Evolutionary conservation across 2,113 vertebrate genomes (phyloP).

Genomic region (Psilopsiagon aymara): DNA sequence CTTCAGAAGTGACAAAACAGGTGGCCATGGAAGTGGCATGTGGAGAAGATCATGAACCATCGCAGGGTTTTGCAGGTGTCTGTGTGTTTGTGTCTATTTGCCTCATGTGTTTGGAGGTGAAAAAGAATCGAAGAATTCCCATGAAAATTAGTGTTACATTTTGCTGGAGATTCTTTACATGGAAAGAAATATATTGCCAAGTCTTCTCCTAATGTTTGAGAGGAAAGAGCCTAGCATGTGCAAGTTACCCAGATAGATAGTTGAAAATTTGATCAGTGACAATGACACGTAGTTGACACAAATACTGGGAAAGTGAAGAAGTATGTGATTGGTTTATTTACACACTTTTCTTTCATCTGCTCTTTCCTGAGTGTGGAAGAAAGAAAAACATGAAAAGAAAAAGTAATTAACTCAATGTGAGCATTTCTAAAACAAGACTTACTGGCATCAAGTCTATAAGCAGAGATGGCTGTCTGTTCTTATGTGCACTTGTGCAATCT

Average conservation of each 20-base stretch:
- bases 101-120: not conserved
- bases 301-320: not conserved
- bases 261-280: not conserved
- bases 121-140: not conserved
- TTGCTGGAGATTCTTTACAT: not conserved
- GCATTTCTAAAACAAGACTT: not conserved
- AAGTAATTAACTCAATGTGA: not conserved
- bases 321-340: not conserved
- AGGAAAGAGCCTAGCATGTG: not conserved
- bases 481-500: not conserved
- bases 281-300: not conserved
- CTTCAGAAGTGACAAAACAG: not conserved
- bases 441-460: not conserved
- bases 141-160: not conserved
- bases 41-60: not conserved
- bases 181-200: not conserved
- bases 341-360: not conserved
- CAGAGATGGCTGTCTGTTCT: not conserved
- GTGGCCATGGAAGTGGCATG: accelerated
- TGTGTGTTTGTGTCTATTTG: not conserved
- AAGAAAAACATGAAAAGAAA: not conserved
- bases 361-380: not conserved
- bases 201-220: not conserved
- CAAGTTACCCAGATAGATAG: not conserved
- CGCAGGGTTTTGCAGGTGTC: not conserved